A percentile compares a stretch with the other conserved stretches of the same genome.
Evolutionary conservation across 1,140 invertebrate genomes (phyloP).

Genomic region (Cotesia typhae): DNA sequence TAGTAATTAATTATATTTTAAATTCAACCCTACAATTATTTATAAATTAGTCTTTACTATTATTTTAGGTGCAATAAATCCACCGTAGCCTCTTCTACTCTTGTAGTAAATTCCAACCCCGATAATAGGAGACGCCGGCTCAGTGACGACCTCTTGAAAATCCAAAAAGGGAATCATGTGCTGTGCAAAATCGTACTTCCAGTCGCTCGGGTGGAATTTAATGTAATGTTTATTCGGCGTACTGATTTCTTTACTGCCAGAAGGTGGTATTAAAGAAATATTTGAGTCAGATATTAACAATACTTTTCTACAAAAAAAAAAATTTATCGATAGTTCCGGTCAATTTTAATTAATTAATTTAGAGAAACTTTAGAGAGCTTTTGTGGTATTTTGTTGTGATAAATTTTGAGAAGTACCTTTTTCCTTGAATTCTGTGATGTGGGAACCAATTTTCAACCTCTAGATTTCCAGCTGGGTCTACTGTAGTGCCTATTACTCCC

Average conservation of each 20-base stretch:
- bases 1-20: too few relatives aligned
- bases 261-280: background rate
- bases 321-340: too few relatives aligned
- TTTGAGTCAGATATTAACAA: background rate
- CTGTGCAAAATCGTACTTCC: background rate
- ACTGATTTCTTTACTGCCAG: background rate
- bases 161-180: conserved; percentile 13
- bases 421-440: background rate
- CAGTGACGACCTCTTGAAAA: conserved; percentile 8
- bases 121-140: background rate
- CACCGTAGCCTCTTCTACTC: background rate
- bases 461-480: background rate
- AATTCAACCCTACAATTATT: too few relatives aligned
- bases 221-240: background rate
- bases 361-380: background rate
- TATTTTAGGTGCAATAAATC: conserved; percentile 3
- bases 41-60: background rate
- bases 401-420: background rate
- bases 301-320: background rate
- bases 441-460: background rate
- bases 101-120: background rate
- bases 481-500: background rate
- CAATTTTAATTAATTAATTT: background rate
- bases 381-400: background rate
- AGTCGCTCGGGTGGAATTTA: background rate